Evolutionary conservation across 2,797 vertebrate genomes (phyloP), one percentile per base, ranked within the genome.

Genomic region (Jordanella pulchra): DNA sequence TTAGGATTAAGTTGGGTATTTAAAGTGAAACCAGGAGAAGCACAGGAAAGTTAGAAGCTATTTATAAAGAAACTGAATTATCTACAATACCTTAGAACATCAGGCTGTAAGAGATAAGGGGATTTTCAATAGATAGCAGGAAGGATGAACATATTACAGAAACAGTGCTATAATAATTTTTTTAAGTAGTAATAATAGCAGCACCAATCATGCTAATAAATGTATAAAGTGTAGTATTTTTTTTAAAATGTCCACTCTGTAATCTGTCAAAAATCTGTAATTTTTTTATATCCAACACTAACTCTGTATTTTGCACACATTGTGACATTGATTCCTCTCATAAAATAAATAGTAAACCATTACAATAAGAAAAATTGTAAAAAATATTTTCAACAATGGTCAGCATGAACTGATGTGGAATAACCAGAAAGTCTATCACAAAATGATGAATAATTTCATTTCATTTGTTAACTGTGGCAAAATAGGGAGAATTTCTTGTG

Each of bases 401-500:
- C 48, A 50, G 18, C 21, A 50, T 23, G 21, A 10, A 7, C 7
- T 6, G 5, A 21, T 50, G 21, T 50, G 21, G 18, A 50, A 7
- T 23, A 23, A 50, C 48, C 48, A 50, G 18, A 23, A 23, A 50
- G 9, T 48, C 15, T 4, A 17, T 17, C 18, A 1, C 15, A 48
- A 48, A 48, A 18, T 48, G 7, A 7, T 50, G 18, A 5, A 7
- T 39, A 23, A 50, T 23, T 50, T 50, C 18, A 18, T 23, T 9
- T 3, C 21, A 50, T 23, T 6, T 47, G 50, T 66, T 44, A 58
- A 74, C 18, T 56, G 75, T 32, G n/a, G 67, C 73, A 78, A 55
- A 77, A 32, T 67, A 61, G 63, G 64, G 54, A 64, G 65, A 85
- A 79, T 84, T 88, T 89, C 75, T 83, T 84, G 73, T 81, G 6